Evolutionary conservation across 92 coral and sea anemone genomes (phyloP), one percentile per base, ranked within the genome.

Genomic region (Umimayanthus chanpuru): DNA sequence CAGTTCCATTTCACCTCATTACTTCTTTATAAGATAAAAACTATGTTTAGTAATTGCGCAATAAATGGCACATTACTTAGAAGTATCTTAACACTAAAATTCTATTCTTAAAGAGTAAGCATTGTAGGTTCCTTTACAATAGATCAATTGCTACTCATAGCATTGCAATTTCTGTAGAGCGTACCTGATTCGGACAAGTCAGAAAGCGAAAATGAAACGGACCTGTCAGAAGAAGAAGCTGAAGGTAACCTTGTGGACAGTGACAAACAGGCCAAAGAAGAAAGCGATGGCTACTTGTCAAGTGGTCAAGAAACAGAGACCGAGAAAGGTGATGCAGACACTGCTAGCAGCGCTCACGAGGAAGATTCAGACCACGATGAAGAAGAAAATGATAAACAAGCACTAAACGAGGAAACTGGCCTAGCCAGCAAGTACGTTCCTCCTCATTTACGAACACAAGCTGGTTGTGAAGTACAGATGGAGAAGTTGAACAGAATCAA

Each of bases 381-480:
- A 64, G 77, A 36, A 64, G 39, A 29, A 15, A 64, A 68, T 5
- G 88, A 82, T 55, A 30, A 80, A 16, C 16, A 78, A 47, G 68
- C 30, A n/a, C 14, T 21, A 26, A 77, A 58, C 9, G 29, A 55
- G 73, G 85, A 50, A 49, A 82, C 73, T 28, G 64, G 50, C 36
- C 40, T 53, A 61, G 83, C 64, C 55, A 86, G 74, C 21, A 95
- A 94, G 82, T 97, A 97, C 70, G 53, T 97, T 39, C 98, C 98
- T 23, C 99, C 99, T 39, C 99, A 97, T 77, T 84, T 94, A 88
- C 89, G 98, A 73, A 89, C 71, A 29, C 73, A 92, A 67, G 87
- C 32, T 14, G 88, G 77, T 29, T 85, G 88, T 56, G 90, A 76
- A 21, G 78, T 80, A 26, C 87, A 93, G 26, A 64, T 80, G 50